These are phyloP conservation scores for Neoitamus cyanurus DNA, from an alignment of 2,888 invertebrate species.

Conservation along the genomic window DNA sequence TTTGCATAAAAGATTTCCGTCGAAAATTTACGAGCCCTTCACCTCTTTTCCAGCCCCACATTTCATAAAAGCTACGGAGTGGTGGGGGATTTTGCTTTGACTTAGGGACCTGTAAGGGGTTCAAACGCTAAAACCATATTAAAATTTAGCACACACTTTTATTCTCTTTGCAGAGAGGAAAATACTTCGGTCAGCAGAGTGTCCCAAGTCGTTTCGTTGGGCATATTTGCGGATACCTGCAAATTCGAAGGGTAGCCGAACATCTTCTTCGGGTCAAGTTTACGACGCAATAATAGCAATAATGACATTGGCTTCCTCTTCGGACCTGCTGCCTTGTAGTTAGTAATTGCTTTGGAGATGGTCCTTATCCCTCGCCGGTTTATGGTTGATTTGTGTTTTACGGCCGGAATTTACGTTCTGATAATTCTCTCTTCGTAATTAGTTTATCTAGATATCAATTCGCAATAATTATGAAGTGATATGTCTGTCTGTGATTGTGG, in stretches of 20 bases:
- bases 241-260: neutral
- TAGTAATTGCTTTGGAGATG: neutral
- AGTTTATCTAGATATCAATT: neutral
- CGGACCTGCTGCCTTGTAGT: neutral
- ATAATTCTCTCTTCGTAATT: neutral
- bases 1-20: constrained; percentile 51
- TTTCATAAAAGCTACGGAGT: constrained; percentile 10
- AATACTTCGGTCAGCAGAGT: neutral
- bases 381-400: constrained; percentile 28
- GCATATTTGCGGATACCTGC: neutral
- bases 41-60: constrained; percentile 42
- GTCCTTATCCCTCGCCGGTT: constrained; percentile 1
- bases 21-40: constrained; percentile 49
- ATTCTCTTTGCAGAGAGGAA: neutral
- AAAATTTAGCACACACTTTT: constrained; percentile 5
- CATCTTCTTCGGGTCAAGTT: neutral
- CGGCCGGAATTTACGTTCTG: neutral
- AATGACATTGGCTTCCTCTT: neutral
- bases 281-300: constrained; percentile 9
- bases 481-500: too few relatives aligned
- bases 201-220: neutral
- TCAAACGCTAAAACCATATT: neutral
- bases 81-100: neutral
- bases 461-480: neutral
- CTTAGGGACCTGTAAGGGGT: neutral